Percentiles rank a stretch among this genome's conserved stretches.
These are phyloP conservation scores for Agriopis leucophaearia DNA, from an alignment of 2,888 invertebrate genomes.

Conservation along the genomic window DNA sequence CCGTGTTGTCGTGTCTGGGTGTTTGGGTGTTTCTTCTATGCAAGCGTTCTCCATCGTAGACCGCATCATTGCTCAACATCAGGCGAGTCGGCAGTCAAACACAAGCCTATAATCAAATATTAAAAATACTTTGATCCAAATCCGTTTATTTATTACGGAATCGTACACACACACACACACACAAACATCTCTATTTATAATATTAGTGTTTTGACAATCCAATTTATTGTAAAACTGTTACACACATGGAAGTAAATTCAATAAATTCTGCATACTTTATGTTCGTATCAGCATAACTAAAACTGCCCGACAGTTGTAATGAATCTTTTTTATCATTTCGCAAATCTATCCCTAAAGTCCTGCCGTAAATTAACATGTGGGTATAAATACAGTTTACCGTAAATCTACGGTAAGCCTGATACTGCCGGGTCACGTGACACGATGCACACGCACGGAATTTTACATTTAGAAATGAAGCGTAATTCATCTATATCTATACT, in stretches of 20 bases:
- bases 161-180: no score
- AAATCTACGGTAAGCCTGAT: conserved; percentile 49
- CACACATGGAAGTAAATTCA: background rate
- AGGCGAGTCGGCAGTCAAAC: no score
- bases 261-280: background rate
- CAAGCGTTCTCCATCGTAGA: no score
- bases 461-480: background rate
- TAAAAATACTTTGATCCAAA: no score
- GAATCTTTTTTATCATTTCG: conserved; percentile 36
- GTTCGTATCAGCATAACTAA: conserved; percentile 10
- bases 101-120: no score
- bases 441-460: conserved; percentile 1
- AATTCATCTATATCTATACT: background rate
- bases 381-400: conserved; percentile 64
- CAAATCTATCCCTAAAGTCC: conserved; percentile 33
- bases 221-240: no score
- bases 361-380: conserved; percentile 45
- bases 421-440: conserved; percentile 1
- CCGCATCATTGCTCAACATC: no score
- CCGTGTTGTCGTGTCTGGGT: no score
- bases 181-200: no score
- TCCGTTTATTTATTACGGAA: no score
- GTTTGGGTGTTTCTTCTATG: no score
- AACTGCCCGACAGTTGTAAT: conserved; percentile 23
- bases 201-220: no score